A percentile compares a stretch with the other conserved stretches of the same genome.
These are phyloP conservation scores for Antechinus stuartii DNA, from an alignment of 2,113 vertebrate genomes.

Conservation along the genomic window DNA sequence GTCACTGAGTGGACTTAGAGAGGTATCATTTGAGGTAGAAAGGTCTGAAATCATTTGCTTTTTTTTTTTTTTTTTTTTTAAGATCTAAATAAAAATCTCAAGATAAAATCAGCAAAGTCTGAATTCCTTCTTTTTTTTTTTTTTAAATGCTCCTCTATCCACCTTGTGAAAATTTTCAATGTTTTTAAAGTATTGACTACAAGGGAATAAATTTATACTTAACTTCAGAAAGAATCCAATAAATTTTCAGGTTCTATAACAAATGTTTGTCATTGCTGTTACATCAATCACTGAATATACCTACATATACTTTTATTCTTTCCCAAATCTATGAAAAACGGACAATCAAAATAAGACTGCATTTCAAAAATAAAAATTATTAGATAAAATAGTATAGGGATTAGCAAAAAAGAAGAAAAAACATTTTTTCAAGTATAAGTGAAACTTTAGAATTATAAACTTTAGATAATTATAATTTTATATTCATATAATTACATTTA, in stretches of 20 bases:
- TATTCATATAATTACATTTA: too few species aligned
- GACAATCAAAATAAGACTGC: not conserved
- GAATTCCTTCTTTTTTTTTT: not conserved
- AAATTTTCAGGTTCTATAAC: not conserved
- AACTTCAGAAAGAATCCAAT: not conserved
- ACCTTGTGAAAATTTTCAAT: not conserved
- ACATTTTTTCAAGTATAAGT: not conserved
- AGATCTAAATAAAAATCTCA: not conserved
- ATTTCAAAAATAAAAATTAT: not conserved
- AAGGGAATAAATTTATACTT: not conserved
- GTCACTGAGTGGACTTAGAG: not conserved
- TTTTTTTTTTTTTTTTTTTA: not conserved
- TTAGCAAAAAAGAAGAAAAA: not conserved
- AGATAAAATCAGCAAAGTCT: not conserved
- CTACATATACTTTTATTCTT: not conserved
- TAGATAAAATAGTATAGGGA: not conserved
- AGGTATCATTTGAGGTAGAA: not conserved
- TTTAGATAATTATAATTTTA: too few species aligned
- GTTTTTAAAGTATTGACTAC: not conserved
- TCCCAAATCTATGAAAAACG: not conserved
- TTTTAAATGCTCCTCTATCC: not conserved
- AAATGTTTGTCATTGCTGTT: not conserved
- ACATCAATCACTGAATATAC: not conserved
- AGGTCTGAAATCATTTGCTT: not conserved
- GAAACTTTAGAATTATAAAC: not conserved